Evolutionary conservation across 2,888 invertebrate genomes (phyloP).

Genomic region (Eupeodes luniger): DNA sequence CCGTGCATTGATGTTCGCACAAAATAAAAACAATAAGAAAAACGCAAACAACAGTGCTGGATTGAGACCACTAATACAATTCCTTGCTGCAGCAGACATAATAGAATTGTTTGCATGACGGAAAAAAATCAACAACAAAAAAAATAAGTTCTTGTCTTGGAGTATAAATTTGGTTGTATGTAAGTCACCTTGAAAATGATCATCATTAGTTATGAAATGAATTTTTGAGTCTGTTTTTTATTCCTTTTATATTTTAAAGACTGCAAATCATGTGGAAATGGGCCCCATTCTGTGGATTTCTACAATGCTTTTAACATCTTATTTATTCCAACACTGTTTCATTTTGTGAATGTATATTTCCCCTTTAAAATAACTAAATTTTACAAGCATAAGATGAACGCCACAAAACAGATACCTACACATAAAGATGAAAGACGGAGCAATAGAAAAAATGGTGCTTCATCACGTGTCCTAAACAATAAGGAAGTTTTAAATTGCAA

Average conservation of each 20-base stretch:
- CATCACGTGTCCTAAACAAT: conserved; percentile 70
- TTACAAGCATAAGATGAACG: conserved; percentile 52
- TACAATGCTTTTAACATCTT: not conserved
- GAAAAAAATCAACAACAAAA: too few species aligned
- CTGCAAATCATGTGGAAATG: too few species aligned
- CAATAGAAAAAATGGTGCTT: conserved; percentile 57
- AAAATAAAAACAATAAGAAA: not conserved
- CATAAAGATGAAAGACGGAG: conserved; percentile 19
- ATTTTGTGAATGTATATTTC: not conserved
- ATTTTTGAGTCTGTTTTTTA: too few species aligned
- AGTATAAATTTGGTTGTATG: too few species aligned
- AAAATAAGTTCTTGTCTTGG: too few species aligned
- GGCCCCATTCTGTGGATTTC: not conserved
- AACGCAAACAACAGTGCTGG: not conserved
- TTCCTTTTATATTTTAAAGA: too few species aligned
- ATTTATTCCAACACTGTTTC: not conserved
- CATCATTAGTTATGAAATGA: too few species aligned
- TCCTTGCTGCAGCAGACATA: not conserved
- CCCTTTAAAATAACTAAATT: conserved; percentile 54
- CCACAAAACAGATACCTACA: conserved; percentile 12
- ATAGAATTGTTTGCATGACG: too few species aligned
- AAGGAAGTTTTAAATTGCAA: conserved; percentile 68
- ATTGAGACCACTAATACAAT: not conserved
- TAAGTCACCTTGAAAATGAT: too few species aligned
- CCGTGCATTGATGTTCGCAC: conserved; percentile 35